Evolutionary conservation across 2,797 vertebrate species (phyloP).

Genomic region (Darevskia nairensis): DNA sequence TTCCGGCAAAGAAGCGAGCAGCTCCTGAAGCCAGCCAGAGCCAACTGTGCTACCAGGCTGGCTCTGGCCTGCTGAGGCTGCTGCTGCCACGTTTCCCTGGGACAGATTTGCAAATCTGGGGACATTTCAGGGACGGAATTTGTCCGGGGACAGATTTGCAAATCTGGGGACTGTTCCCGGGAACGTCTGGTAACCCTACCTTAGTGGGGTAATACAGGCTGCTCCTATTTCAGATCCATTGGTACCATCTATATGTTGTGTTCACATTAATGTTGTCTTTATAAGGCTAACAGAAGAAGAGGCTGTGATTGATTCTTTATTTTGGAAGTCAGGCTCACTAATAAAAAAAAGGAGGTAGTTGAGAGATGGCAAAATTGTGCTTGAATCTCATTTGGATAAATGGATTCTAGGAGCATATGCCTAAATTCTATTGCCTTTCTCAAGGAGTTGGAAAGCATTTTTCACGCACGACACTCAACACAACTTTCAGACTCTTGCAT

Average conservation of each 20-base stretch:
- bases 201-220: background rate
- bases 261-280: conserved; percentile 6
- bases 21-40: no score
- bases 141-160: no score
- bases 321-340: background rate
- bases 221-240: conserved; percentile 2
- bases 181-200: no score
- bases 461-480: background rate
- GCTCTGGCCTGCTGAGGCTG: no score
- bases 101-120: no score
- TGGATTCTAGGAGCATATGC: background rate
- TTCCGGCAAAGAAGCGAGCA: no score
- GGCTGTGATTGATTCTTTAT: background rate
- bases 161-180: no score
- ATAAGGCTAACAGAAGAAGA: background rate
- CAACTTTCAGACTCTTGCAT: background rate
- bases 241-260: conserved; percentile 5
- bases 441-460: background rate
- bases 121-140: no score
- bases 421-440: background rate
- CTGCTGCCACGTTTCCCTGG: no score
- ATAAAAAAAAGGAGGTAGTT: background rate
- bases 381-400: background rate
- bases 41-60: no score
- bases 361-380: background rate